These are phyloP conservation scores for Litoditis marina DNA, from an alignment of 2,888 invertebrate genomes.

Conservation along the genomic window DNA sequence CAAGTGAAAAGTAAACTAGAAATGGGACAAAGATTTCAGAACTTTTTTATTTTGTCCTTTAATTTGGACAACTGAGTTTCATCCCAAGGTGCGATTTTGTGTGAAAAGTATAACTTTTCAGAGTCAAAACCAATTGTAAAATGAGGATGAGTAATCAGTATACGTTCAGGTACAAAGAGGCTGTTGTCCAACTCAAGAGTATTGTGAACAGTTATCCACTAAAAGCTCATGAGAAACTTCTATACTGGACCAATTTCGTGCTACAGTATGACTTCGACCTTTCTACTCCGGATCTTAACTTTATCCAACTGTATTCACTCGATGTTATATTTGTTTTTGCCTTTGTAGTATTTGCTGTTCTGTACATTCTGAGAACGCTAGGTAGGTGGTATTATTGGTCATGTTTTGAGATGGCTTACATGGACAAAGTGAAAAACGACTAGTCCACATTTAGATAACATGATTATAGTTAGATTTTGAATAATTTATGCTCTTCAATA, in stretches of 20 bases:
- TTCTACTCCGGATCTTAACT: slow-evolving; percentile 1
- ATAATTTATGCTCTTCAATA: no score
- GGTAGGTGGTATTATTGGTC: slow-evolving; percentile 16
- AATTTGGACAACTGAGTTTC: no score
- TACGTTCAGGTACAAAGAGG: not conserved
- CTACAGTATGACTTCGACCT: slow-evolving; percentile 1
- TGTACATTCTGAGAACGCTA: not conserved
- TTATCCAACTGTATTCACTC: slow-evolving; percentile 8
- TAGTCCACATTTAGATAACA: no score
- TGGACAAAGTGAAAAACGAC: slow-evolving; percentile 12
- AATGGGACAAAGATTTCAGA: no score
- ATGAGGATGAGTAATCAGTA: no score
- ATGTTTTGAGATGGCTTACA: slow-evolving; percentile 21
- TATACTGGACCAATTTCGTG: slow-evolving; percentile 9
- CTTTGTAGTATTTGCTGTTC: not conserved
- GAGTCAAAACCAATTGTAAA: no score
- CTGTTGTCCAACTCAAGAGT: not conserved
- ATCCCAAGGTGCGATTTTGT: no score
- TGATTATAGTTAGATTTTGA: no score
- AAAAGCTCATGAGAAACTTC: not conserved
- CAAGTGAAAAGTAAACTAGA: no score
- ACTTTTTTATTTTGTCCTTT: no score
- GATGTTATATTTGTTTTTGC: not conserved
- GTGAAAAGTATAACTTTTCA: no score
- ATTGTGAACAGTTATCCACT: slow-evolving; percentile 3